phyloP scores from a whole-genome alignment of 2,113 vertebrate genomes.

The Bothrops jararaca region DNA sequence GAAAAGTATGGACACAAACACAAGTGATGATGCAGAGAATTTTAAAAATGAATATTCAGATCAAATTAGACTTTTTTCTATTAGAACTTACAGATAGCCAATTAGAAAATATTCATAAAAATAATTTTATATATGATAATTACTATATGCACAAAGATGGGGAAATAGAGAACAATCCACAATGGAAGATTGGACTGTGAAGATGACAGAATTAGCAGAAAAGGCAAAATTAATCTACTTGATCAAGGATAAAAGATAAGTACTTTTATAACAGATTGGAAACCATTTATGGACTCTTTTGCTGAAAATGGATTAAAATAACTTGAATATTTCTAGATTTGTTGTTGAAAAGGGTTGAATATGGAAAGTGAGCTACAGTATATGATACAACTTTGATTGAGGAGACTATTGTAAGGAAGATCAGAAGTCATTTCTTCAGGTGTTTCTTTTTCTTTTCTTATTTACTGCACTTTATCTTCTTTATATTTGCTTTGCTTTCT shows the following conservation, averaged over 20 bases:
- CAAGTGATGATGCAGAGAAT: not conserved
- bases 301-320: not conserved
- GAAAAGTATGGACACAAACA: not conserved
- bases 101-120: not conserved
- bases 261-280: not conserved
- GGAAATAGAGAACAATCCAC: not conserved
- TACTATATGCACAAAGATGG: not conserved
- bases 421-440: not conserved
- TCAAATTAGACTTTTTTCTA: not conserved
- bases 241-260: not conserved
- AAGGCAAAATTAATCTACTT: not conserved
- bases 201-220: not conserved
- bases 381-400: not conserved
- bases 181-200: not conserved
- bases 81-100: not conserved
- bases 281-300: not conserved
- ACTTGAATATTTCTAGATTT: not conserved
- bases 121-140: not conserved
- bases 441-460: not conserved
- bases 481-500: not conserved
- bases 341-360: not conserved
- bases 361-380: not conserved
- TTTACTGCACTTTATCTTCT: not conserved
- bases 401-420: not conserved
- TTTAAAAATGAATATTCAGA: not conserved